Percentiles rank a stretch among this genome's conserved stretches.
Conservation (phyloP, 2,797 vertebrate genomes). For the Cossypha niveicapilla region DNA sequence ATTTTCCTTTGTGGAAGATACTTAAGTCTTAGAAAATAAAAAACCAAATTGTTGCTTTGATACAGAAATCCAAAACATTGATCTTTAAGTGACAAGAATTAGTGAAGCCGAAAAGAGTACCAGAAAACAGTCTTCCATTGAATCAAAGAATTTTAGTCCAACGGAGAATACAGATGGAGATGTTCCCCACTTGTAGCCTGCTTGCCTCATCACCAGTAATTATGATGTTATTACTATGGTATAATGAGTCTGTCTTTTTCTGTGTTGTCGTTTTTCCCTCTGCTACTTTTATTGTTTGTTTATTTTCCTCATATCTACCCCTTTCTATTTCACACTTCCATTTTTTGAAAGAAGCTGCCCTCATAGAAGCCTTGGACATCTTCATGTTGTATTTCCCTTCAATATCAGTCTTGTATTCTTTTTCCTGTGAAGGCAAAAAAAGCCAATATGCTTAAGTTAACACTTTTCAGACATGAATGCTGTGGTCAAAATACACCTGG, state of each 20-base stretch:
- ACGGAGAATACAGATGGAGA: constrained; percentile 44
- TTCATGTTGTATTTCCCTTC: constrained; percentile 26
- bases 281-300: background rate
- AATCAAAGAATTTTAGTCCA: constrained; percentile 51
- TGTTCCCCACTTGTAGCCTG: constrained; percentile 51
- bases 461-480: constrained; percentile 33
- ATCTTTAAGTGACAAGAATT: constrained; percentile 51
- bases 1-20: constrained; percentile 17
- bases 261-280: background rate
- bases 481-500: constrained; percentile 53
- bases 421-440: constrained; percentile 45
- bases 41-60: constrained; percentile 24
- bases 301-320: constrained; percentile 6
- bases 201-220: constrained; percentile 59
- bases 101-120: constrained; percentile 53
- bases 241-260: constrained; percentile 41
- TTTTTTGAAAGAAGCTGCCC: constrained; percentile 17
- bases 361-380: constrained; percentile 6
- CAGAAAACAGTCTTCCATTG: constrained; percentile 45
- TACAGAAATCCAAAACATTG: constrained; percentile 43
- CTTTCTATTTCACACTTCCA: background rate
- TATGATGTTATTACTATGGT: constrained; percentile 53
- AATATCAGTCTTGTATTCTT: background rate
- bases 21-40: constrained; percentile 17
- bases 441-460: constrained; percentile 31